Conservation (phyloP, 1,140 invertebrate genomes). For the Anastatus disparis region DNA sequence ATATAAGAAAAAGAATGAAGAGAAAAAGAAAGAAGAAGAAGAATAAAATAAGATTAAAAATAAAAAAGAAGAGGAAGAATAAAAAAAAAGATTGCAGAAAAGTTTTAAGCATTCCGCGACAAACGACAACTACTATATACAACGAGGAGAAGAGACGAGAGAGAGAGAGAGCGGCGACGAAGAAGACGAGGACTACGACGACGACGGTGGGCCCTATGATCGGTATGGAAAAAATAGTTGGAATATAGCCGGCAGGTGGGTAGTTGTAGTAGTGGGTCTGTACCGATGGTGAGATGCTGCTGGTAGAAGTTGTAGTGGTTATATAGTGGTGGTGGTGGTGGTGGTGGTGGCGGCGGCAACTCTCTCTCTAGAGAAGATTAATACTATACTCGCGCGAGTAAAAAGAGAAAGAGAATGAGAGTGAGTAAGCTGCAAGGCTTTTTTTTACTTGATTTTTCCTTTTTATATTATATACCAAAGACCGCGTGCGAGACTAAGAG, state of each 20-base stretch:
- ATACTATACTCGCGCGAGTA: slow-evolving; percentile 15
- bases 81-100: not conserved
- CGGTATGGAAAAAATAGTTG: slow-evolving; percentile 36
- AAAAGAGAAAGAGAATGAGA: no score
- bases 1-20: no score
- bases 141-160: no score
- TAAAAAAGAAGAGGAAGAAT: not conserved
- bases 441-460: slow-evolving; percentile 15
- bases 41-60: no score
- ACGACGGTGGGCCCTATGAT: slow-evolving; percentile 17
- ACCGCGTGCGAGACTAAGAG: no score
- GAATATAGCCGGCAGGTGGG: slow-evolving; percentile 33
- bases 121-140: no score
- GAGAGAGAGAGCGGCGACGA: no score
- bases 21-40: not conserved
- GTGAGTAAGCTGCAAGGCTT: not conserved
- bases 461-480: no score
- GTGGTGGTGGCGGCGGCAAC: not conserved
- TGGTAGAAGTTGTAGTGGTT: no score
- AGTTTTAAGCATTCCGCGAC: slow-evolving; percentile 8
- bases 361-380: slow-evolving; percentile 30
- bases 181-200: no score
- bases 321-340: not conserved
- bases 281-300: no score
- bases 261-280: no score